These are phyloP conservation scores for Ernsta delagoae DNA, from an alignment of 2,888 invertebrate species.

Conservation along the genomic window DNA sequence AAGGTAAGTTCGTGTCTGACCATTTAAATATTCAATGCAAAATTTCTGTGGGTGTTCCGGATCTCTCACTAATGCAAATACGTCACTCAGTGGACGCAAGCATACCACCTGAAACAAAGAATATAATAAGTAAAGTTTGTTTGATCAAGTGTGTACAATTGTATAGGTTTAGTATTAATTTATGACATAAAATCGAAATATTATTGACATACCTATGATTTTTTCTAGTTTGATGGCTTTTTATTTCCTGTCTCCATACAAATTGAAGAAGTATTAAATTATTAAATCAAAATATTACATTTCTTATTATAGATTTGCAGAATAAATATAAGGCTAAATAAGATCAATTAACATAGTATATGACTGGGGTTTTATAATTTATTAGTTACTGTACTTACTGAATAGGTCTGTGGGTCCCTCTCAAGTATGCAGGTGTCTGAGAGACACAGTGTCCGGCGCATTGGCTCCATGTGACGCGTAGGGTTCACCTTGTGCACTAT, in stretches of 20 bases:
- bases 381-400: constrained; percentile 77
- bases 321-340: no score
- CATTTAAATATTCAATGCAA: constrained; percentile 96
- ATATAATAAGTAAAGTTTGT: not conserved
- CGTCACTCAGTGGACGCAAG: constrained; percentile 91
- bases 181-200: not conserved
- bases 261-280: no score
- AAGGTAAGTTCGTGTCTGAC: constrained; percentile 93
- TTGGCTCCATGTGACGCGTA: constrained; percentile 92
- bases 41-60: constrained; percentile 97
- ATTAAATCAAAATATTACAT: no score
- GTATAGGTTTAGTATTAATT: not conserved
- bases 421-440: constrained; percentile 98
- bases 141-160: not conserved
- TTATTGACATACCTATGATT: not conserved
- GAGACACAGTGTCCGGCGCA: constrained; percentile 95
- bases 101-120: constrained; percentile 85
- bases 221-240: no score
- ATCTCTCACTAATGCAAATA: constrained; percentile 96
- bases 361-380: no score
- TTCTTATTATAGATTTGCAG: no score
- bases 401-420: constrained; percentile 98
- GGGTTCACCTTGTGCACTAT: constrained; percentile 96
- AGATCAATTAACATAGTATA: no score
- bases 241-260: no score